These are phyloP conservation scores for Acropternis orthonyx DNA, from an alignment of 2,797 vertebrate species.

Conservation along the genomic window DNA sequence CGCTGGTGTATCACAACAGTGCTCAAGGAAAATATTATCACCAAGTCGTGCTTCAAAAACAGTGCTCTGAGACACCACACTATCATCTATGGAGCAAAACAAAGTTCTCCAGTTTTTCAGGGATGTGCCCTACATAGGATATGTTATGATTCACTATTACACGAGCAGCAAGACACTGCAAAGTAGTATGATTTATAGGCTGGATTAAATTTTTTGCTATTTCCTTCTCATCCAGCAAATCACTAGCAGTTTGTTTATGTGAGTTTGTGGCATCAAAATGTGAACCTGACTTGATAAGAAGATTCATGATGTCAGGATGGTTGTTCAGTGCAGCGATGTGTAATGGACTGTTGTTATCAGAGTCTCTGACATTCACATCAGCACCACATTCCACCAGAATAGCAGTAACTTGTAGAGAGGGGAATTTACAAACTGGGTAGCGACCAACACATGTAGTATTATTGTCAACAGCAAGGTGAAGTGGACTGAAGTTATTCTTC, in stretches of 20 bases:
- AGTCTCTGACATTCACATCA: slow-evolving; percentile 91
- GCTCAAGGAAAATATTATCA: slow-evolving; percentile 67
- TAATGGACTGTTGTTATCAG: slow-evolving; percentile 94
- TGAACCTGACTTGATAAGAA: slow-evolving; percentile 93
- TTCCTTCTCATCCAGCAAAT: slow-evolving; percentile 96
- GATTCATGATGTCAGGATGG: slow-evolving; percentile 97
- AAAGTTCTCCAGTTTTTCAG: slow-evolving; percentile 95
- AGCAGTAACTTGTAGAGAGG: slow-evolving; percentile 92
- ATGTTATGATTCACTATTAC: slow-evolving; percentile 92
- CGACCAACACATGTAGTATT: slow-evolving; percentile 97
- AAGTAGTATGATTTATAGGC: slow-evolving; percentile 96
- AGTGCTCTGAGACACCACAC: slow-evolving; percentile 38
- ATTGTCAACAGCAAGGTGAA: slow-evolving; percentile 95
- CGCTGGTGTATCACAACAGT: slow-evolving; percentile 76
- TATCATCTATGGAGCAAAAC: slow-evolving; percentile 97
- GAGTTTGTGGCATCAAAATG: slow-evolving; percentile 98
- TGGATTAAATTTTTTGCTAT: slow-evolving; percentile 96
- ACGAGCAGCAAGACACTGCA: slow-evolving; percentile 97
- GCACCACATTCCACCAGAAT: slow-evolving; percentile 96
- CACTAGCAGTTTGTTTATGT: slow-evolving; percentile 91
- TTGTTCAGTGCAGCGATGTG: slow-evolving; percentile 96
- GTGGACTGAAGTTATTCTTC: slow-evolving; percentile 94
- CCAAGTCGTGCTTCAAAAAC: slow-evolving; percentile 61
- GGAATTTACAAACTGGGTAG: slow-evolving; percentile 98
- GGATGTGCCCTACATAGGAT: slow-evolving; percentile 88